These are phyloP conservation scores for Platycheirus albimanus DNA, from an alignment of 2,888 invertebrate species.

Conservation along the genomic window DNA sequence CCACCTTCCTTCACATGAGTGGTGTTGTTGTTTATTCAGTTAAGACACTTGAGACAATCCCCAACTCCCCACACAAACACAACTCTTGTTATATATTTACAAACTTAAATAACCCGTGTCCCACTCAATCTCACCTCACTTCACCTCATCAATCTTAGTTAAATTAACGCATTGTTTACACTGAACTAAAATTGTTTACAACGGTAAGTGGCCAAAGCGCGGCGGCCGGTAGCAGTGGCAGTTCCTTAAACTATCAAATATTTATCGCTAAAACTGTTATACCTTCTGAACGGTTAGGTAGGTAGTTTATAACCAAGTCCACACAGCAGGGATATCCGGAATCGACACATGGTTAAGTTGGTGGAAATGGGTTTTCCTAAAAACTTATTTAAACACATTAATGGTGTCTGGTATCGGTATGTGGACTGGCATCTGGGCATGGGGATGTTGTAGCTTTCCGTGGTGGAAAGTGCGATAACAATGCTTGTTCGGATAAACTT, in stretches of 20 bases:
- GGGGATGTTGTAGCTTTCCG: too few relatives aligned
- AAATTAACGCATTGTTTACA: slow-evolving; percentile 25
- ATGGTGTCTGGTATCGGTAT: too few relatives aligned
- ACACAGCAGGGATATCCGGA: slow-evolving; percentile 16
- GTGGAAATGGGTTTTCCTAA: slow-evolving; percentile 7
- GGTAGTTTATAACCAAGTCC: too few relatives aligned
- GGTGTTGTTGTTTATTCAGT: slow-evolving; percentile 17
- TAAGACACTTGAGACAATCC: neutral
- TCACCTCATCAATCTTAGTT: neutral
- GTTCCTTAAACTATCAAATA: neutral
- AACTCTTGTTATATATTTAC: neutral
- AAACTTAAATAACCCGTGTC: neutral
- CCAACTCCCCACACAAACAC: slow-evolving; percentile 3
- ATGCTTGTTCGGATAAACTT: slow-evolving; percentile 34
- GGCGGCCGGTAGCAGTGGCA: neutral
- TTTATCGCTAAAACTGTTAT: neutral
- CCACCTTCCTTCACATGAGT: too few relatives aligned
- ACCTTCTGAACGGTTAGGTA: neutral
- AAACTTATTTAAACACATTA: slow-evolving; percentile 7
- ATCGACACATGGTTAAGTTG: slow-evolving; percentile 3
- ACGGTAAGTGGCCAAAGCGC: slow-evolving; percentile 5
- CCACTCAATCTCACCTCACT: slow-evolving; percentile 1
- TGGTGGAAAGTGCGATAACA: slow-evolving; percentile 49
- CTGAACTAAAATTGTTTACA: neutral
- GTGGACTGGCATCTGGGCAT: too few relatives aligned